Evolutionary conservation across 2,797 vertebrate genomes (phyloP).

Genomic region (Chaetophractus vellerosus): DNA sequence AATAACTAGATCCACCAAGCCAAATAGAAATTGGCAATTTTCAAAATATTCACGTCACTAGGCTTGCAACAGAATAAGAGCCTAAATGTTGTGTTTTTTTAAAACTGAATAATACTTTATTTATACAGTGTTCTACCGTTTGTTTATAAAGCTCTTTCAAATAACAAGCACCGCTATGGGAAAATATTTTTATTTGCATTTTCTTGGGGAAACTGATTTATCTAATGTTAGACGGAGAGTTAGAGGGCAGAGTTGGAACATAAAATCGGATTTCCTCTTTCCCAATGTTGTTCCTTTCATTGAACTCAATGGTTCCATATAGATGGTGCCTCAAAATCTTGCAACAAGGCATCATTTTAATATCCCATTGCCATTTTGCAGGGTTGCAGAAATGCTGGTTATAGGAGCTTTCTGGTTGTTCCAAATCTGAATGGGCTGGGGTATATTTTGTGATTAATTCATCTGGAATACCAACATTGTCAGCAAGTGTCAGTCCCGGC

Average conservation of each 20-base stretch:
- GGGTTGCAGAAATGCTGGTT: neutral
- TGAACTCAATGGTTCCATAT: neutral
- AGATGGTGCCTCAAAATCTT: neutral
- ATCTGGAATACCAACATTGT: neutral
- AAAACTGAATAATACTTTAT: neutral
- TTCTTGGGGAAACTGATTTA: constrained; percentile 51
- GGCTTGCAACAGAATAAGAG: neutral
- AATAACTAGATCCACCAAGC: neutral
- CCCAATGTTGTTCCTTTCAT: neutral
- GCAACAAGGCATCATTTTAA: neutral
- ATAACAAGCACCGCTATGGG: neutral
- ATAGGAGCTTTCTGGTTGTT: neutral
- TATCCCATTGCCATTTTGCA: neutral
- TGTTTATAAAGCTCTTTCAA: neutral
- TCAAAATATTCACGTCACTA: neutral
- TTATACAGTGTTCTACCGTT: neutral
- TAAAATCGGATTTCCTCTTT: constrained; percentile 39
- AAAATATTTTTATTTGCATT: constrained; percentile 54
- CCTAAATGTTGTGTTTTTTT: neutral
- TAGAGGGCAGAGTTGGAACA: neutral
- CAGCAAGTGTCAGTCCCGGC: fast-evolving
- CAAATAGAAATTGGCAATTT: neutral
- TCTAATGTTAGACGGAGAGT: neutral
- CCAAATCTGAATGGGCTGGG: neutral
- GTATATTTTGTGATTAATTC: neutral